Base-by-base conservation (phyloP, 2,797 vertebrate genomes). In the Psittacula echo region DNA sequence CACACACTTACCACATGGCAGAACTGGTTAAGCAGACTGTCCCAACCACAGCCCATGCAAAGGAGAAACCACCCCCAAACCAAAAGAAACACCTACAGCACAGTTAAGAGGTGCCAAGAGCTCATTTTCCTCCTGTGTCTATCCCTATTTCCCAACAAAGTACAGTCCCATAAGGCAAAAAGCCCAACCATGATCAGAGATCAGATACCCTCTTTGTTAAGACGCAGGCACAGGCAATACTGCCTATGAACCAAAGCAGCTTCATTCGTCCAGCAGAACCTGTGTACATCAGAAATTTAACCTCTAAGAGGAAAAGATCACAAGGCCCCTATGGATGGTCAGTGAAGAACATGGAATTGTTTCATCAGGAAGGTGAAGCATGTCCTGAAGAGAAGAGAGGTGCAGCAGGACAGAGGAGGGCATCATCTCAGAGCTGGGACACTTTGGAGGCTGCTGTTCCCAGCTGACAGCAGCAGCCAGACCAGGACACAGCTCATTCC, bases 361-460 rank as follows among this genome's bases (percentile, higher is more conserved):
- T 50, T 23, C 72, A 74, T 18, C 39, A 39, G 37, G 13, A 48
- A 75, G 37, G 51, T 42, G 37, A 51, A 62, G 44, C 13, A 22
- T 53, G 21, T 64, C 34, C 77, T 5, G 2, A 71, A 58, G 65
- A 48, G 64, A 20, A 53, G 18, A 30, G 82, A 60, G 26, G 42
- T 16, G 21, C 30, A 86, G 70, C 27, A 37, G 58, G 73, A 29
- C 37, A 60, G 51, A 39, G 20, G 16, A 77, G 20, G 19, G 58
- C 39, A 73, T 42, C 0, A 0, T 2, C 16, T n/a, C 8, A 2
- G 50, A 71, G 29, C 34, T 19, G 48, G 50, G 61, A 61, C 44
- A 54, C 23, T 62, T 7, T 0, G 0, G 70, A 61, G 17, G 48
- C 23, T 0, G 0, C 50, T 30, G 71, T 66, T 51, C 42, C 71